Conservation (phyloP, 2,797 vertebrate genomes). For the Delichon dasypus region DNA sequence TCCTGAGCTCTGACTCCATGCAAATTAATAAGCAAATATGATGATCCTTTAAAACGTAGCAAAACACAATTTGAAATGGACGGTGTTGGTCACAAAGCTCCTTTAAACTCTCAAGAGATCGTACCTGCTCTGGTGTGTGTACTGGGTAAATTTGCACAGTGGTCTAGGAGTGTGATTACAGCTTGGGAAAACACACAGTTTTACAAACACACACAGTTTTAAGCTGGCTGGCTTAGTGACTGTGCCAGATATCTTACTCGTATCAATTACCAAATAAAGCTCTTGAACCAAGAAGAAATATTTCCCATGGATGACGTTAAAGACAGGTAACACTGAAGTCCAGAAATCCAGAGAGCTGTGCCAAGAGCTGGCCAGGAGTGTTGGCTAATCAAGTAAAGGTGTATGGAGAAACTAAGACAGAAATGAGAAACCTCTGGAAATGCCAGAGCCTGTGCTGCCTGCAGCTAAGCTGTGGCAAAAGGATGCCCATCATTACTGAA, state of each 20-base stretch:
- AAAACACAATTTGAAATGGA: background rate
- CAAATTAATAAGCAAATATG: background rate
- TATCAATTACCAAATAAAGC: background rate
- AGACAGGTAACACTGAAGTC: background rate
- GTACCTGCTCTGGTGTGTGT: background rate
- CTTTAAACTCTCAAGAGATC: background rate
- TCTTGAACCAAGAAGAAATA: background rate
- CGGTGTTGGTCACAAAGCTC: background rate
- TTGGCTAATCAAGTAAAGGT: background rate
- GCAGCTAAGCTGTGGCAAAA: background rate
- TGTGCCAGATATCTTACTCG: background rate
- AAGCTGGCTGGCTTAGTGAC: background rate
- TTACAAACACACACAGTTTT: background rate
- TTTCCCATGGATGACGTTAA: background rate
- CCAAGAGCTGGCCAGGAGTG: background rate
- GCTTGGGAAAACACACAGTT: background rate
- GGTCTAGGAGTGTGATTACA: background rate
- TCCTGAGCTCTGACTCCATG: background rate
- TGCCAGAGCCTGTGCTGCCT: background rate
- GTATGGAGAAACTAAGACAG: background rate
- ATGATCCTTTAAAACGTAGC: background rate
- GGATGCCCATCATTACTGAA: background rate
- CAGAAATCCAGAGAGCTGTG: background rate
- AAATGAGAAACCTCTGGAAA: background rate
- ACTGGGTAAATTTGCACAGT: slow-evolving; percentile 15